Conservation (phyloP, 2,113 vertebrate species). For the Oreochromis aureus region DNA sequence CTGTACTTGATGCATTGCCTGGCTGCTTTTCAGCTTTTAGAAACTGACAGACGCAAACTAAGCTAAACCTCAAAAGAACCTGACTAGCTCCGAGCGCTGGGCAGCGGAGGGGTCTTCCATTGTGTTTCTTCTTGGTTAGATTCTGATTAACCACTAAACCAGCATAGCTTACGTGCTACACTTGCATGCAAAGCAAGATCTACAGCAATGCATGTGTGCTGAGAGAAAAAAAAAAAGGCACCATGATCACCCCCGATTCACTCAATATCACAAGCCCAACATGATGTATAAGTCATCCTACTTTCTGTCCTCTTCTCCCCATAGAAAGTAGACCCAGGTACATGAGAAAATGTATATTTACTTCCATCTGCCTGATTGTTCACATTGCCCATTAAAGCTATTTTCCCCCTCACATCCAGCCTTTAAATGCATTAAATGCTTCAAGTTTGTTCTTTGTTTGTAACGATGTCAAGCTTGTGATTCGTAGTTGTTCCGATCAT, state of each 20-base stretch:
- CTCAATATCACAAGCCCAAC: background rate
- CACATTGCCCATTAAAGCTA: background rate
- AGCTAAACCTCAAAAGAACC: background rate
- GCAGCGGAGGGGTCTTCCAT: background rate
- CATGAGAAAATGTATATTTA: background rate
- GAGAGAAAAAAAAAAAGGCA: background rate
- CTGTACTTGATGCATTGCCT: background rate
- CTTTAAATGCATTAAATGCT: background rate
- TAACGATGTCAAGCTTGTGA: background rate
- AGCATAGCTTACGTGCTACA: background rate
- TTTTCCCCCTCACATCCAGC: rapidly evolving
- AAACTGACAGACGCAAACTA: background rate
- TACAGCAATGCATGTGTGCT: background rate
- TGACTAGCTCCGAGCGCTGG: background rate
- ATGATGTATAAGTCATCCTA: background rate
- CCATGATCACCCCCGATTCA: background rate
- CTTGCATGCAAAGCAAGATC: background rate
- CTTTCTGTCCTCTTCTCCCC: background rate
- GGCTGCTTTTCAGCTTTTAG: background rate
- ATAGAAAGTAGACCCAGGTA: background rate
- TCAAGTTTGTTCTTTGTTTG: background rate
- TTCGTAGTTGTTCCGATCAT: background rate
- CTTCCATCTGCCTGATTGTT: background rate
- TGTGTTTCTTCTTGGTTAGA: background rate
- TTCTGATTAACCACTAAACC: background rate